phyloP scores from a whole-genome alignment of 2,113 vertebrate genomes.

The Varanus komodoensis region DNA sequence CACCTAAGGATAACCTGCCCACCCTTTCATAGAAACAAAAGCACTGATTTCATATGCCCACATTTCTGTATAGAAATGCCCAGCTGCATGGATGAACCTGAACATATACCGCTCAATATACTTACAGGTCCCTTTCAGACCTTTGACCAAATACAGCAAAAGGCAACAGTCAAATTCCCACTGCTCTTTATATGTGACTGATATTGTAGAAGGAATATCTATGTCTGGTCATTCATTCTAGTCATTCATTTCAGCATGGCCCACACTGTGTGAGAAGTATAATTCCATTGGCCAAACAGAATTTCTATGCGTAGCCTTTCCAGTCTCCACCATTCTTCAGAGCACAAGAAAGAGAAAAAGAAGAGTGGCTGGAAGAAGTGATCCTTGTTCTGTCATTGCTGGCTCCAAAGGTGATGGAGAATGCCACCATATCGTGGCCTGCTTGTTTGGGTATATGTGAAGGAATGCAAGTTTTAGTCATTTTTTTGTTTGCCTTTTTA shows the following conservation, averaged over 20 bases:
- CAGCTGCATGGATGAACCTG: neutral
- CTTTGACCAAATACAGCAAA: neutral
- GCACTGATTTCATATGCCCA: neutral
- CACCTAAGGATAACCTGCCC: neutral
- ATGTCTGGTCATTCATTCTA: neutral
- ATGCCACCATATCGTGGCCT: too few relatives aligned
- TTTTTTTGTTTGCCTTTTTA: neutral
- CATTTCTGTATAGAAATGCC: neutral
- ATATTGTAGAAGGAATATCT: neutral
- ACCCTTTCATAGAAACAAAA: neutral
- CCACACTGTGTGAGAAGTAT: neutral
- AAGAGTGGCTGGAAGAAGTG: neutral
- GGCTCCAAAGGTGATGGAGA: neutral
- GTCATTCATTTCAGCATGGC: too few relatives aligned
- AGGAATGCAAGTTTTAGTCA: neutral
- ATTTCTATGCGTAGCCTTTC: neutral
- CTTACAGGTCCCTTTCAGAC: neutral
- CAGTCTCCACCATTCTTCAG: neutral
- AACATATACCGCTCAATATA: neutral
- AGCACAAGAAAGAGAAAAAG: neutral
- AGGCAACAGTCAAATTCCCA: neutral
- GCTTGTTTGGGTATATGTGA: neutral
- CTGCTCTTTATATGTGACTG: neutral
- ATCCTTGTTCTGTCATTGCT: neutral
- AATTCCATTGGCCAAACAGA: neutral